phyloP scores from a whole-genome alignment of 2,888 invertebrate genomes.

The Thelaira solivaga region DNA sequence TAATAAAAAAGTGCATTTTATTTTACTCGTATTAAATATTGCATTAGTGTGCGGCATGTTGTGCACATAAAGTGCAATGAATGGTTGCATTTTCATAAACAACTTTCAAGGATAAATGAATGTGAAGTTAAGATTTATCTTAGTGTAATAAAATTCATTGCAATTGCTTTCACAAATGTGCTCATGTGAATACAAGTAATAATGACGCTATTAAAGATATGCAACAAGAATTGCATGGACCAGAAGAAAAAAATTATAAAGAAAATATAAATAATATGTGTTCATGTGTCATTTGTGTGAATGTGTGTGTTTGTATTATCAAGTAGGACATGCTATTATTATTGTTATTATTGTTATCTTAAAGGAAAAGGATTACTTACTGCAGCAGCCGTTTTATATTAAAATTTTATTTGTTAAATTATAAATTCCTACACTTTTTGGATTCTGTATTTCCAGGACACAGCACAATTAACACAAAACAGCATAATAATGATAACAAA shows the following conservation, averaged over 20 bases:
- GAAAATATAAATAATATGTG: no score
- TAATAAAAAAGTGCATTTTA: conserved; percentile 57
- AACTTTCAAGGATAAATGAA: conserved; percentile 61
- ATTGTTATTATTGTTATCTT: no score
- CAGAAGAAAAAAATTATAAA: conserved; percentile 44
- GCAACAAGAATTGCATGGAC: conserved; percentile 31
- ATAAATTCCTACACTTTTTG: no score
- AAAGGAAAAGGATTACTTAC: no score
- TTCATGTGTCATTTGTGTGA: no score
- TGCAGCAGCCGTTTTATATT: no score
- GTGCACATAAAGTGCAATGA: conserved; percentile 53
- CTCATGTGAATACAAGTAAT: conserved; percentile 18
- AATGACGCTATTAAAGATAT: conserved; percentile 13
- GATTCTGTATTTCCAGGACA: no score
- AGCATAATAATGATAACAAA: no score
- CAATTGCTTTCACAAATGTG: conserved; percentile 7
- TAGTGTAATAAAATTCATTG: conserved; percentile 11
- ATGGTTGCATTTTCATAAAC: conserved; percentile 56
- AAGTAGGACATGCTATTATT: no score
- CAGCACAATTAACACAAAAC: no score
- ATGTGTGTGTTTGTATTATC: no score
- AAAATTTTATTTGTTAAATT: no score
- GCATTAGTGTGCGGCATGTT: conserved; percentile 40
- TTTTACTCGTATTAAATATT: conserved; percentile 34
- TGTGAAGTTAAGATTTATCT: conserved; percentile 57